phyloP scores from a whole-genome alignment of 2,888 invertebrate genomes.

The Diaperis boleti region DNA sequence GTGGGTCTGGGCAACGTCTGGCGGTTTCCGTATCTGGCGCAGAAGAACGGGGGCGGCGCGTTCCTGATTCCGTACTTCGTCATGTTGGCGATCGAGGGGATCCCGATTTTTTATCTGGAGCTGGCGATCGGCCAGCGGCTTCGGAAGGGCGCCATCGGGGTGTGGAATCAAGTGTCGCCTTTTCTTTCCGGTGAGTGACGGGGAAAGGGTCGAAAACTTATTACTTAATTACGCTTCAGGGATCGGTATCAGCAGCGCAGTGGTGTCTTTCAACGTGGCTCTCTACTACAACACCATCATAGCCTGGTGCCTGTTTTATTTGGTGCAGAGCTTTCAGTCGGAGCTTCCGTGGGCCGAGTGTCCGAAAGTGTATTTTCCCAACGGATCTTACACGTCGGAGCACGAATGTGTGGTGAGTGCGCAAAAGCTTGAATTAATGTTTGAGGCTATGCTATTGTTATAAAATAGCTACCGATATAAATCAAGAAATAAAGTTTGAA shows the following conservation, averaged over 20 bases:
- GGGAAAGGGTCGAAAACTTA: neutral
- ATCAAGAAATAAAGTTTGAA: too few species aligned
- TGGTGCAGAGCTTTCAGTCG: constrained; percentile 92
- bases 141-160: constrained; percentile 93
- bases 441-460: too few species aligned
- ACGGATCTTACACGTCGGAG: constrained; percentile 82
- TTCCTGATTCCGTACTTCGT: constrained; percentile 96
- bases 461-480: too few species aligned
- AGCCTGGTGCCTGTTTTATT: constrained; percentile 97
- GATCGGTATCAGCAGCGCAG: constrained; percentile 93
- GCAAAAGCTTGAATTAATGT: too few species aligned
- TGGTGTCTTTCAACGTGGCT: constrained; percentile 96
- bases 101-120: constrained; percentile 96
- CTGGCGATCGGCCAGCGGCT: constrained; percentile 94
- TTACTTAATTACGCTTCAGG: constrained; percentile 65
- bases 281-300: constrained; percentile 98
- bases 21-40: constrained; percentile 95
- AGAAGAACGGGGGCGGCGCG: constrained; percentile 96
- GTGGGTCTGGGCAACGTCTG: constrained; percentile 96
- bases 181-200: constrained; percentile 73
- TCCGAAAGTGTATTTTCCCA: constrained; percentile 84
- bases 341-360: constrained; percentile 94
- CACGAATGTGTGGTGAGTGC: constrained; percentile 84
- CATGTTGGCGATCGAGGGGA: constrained; percentile 94
- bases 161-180: constrained; percentile 94